Base-by-base conservation (phyloP, 2,888 invertebrate species). In the Actias luna region DNA sequence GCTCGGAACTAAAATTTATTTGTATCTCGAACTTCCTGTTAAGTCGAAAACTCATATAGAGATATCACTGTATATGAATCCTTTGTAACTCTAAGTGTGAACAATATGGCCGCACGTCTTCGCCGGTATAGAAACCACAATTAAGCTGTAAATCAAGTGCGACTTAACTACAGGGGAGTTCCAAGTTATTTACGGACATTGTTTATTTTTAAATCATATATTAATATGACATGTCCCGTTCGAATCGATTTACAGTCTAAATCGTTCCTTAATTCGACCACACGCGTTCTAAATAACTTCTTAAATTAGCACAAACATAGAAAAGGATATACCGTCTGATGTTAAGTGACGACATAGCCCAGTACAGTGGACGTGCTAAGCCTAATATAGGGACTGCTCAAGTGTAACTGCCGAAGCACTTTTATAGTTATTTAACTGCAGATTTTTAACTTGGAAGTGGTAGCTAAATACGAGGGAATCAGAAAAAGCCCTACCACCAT, bases 171-270 rank as follows among this genome's bases (percentile, higher is more conserved):
- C 64, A 65, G 70, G 71, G 67, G 71, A 74, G 69, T 69, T 67
- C 67, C 72, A 16, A 50, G 29, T 61, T 61, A 61, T 62, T 74
- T 71, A 73, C 67, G 71, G 75, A 66, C 68, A 59, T 64, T 50
- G 63, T 63, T 7, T 80, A 80, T 80, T 73, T 79, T 73, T 79
- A 77, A 78, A 74, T 65, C 69, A 61, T 68, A 76, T 73, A 77
- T 70, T 74, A 75, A 69, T 42, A 42, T 18, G 18, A 42, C 5
- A 16, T 16, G n/a, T 42, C 18, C 8, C 18, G n/a, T 42, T 42
- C 74, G 57, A 62, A 58, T 42, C 57, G 78, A 76, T 74, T 75
- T 75, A 76, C 62, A 72, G 5, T 42, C 18, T 42, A 42, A 18
- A 42, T 42, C 72, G 72, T 68, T 66, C 69, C 64, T 42, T 59